Evolutionary conservation across 1,140 invertebrate genomes (phyloP).

Genomic region (Drosophila pachea): DNA sequence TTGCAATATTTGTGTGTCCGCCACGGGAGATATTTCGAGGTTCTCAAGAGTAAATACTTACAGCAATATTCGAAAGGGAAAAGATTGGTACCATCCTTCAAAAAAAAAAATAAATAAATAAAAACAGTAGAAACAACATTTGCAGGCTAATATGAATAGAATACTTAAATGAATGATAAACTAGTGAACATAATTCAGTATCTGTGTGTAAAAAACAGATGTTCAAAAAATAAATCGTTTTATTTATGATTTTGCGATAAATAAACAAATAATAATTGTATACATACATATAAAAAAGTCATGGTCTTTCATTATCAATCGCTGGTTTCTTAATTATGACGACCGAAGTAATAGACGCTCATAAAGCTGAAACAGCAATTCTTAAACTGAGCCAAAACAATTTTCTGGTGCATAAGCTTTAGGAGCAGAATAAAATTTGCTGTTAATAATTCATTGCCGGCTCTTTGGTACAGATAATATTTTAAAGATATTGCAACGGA

Average conservation of each 20-base stretch:
- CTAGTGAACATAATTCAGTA: conserved; percentile 60
- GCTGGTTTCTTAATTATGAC: too few relatives aligned
- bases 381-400: too few relatives aligned
- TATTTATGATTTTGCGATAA: conserved; percentile 61
- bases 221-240: conserved; percentile 58
- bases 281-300: conserved; percentile 21
- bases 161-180: conserved; percentile 61
- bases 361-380: too few relatives aligned
- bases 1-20: conserved; percentile 8
- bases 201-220: conserved; percentile 65
- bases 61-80: conserved; percentile 25
- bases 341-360: too few relatives aligned
- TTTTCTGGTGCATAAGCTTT: too few relatives aligned
- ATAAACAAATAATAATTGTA: conserved; percentile 62
- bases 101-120: background rate
- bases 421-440: too few relatives aligned
- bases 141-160: conserved; percentile 66
- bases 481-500: too few relatives aligned
- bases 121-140: conserved; percentile 47
- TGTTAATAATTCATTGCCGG: too few relatives aligned
- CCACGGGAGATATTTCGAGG: conserved; percentile 4
- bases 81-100: conserved; percentile 3
- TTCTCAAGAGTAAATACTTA: background rate
- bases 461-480: too few relatives aligned
- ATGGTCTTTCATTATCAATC: conserved; percentile 1